phyloP scores from a whole-genome alignment of 2,113 vertebrate species.

The Sylvia atricapilla region DNA sequence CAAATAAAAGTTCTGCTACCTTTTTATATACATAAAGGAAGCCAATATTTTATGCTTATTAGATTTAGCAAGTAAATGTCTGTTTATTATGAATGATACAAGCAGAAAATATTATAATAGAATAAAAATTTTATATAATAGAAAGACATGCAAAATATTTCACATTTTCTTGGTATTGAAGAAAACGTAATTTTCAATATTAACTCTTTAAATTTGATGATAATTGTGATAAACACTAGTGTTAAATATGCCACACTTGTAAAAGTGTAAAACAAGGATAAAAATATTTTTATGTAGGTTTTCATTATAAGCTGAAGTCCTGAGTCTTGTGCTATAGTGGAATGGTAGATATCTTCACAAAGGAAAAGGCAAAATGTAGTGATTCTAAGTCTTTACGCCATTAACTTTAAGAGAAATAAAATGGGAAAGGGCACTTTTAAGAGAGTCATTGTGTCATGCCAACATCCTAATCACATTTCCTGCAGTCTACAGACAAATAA shows the following conservation, averaged over 20 bases:
- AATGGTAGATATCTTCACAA: background rate
- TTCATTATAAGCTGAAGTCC: background rate
- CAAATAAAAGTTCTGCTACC: background rate
- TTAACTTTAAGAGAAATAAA: background rate
- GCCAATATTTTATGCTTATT: accelerated
- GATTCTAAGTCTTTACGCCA: background rate
- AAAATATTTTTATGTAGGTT: background rate
- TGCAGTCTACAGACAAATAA: background rate
- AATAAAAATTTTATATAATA: background rate
- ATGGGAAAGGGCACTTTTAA: background rate
- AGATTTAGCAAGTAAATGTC: background rate
- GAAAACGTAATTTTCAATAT: background rate
- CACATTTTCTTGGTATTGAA: background rate
- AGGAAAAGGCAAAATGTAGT: background rate
- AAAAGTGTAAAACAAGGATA: background rate
- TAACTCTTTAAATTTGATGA: background rate
- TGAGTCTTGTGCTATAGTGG: background rate
- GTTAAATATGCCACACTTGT: background rate
- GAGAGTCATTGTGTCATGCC: background rate
- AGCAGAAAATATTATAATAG: background rate
- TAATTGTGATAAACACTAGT: background rate
- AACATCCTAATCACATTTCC: background rate
- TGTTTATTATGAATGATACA: background rate
- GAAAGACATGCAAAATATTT: background rate
- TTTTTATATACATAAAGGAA: background rate